These are phyloP conservation scores for Oreotragus oreotragus DNA, from an alignment of 2,113 vertebrate species.

Conservation along the genomic window DNA sequence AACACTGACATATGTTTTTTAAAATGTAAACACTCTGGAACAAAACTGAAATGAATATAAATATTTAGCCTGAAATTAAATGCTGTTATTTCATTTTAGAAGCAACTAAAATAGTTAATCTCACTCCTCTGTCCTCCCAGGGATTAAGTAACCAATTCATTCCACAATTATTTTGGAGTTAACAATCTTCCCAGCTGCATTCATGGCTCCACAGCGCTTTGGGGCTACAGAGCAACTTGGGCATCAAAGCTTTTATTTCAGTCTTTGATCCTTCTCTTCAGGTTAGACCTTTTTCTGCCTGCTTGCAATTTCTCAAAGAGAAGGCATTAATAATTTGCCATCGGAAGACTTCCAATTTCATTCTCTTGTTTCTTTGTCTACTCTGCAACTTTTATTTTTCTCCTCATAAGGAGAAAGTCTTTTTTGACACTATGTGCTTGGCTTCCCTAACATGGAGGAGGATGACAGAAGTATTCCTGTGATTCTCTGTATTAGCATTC, in stretches of 20 bases:
- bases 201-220: not conserved
- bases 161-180: slow-evolving; percentile 4
- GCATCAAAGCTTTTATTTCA: slow-evolving; percentile 71
- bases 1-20: not conserved
- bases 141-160: slow-evolving; percentile 52
- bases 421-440: slow-evolving; percentile 3
- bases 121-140: slow-evolving; percentile 35
- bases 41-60: slow-evolving; percentile 30
- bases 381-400: not conserved
- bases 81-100: slow-evolving; percentile 45
- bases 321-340: slow-evolving; percentile 73
- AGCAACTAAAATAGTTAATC: slow-evolving; percentile 41
- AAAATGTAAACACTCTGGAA: not conserved
- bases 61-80: slow-evolving; percentile 33
- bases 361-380: slow-evolving; percentile 61
- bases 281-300: slow-evolving; percentile 68
- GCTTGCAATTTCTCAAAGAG: slow-evolving; percentile 71
- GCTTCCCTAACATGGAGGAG: not conserved
- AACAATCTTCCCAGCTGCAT: slow-evolving; percentile 28
- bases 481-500: not conserved
- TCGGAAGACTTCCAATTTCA: slow-evolving; percentile 62
- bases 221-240: slow-evolving; percentile 41
- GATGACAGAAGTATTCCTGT: not conserved
- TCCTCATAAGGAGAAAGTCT: not conserved
- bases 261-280: slow-evolving; percentile 69